Conservation (phyloP, 2,797 vertebrate genomes). For the Perodicticus potto region DNA sequence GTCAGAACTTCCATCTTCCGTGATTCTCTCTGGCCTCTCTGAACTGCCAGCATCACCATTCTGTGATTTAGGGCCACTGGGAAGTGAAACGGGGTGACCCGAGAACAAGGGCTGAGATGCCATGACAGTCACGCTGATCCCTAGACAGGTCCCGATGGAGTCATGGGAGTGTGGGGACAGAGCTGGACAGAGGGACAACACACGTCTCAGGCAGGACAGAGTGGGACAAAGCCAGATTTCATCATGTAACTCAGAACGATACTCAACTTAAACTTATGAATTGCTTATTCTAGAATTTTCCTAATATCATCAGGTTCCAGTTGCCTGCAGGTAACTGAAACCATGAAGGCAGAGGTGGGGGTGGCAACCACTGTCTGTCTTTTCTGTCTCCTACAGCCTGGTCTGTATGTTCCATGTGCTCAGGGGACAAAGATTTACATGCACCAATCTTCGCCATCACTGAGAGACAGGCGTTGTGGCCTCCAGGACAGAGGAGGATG, state of each 20-base stretch:
- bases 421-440: background rate
- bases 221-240: background rate
- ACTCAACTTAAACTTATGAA: background rate
- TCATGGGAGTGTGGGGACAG: background rate
- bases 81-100: background rate
- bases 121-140: background rate
- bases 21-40: background rate
- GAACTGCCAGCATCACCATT: background rate
- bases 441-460: background rate
- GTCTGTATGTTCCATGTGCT: background rate
- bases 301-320: background rate
- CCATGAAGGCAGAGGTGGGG: accelerated
- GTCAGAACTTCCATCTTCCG: background rate
- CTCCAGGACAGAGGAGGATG: background rate
- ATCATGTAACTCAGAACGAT: background rate
- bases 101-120: too few species aligned
- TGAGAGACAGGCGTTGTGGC: background rate
- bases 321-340: background rate
- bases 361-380: background rate
- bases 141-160: background rate
- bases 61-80: background rate
- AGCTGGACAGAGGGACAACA: background rate
- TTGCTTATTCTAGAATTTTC: background rate
- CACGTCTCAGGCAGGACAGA: background rate
- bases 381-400: background rate